These are phyloP conservation scores for Drosophila cyrtoloma DNA, from an alignment of 2,888 invertebrate genomes.

Conservation along the genomic window DNA sequence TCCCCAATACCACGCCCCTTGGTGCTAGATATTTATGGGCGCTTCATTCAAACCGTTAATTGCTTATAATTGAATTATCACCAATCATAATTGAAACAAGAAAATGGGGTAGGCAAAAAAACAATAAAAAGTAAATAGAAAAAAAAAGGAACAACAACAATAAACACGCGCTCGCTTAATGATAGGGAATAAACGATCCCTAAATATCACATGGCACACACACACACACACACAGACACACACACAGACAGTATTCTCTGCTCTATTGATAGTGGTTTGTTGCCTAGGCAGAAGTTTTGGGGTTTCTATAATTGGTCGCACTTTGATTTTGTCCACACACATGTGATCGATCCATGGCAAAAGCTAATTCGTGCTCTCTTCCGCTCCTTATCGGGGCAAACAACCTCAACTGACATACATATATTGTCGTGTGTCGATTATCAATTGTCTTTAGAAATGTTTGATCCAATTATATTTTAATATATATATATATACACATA, in stretches of 20 bases:
- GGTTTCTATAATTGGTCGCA: conserved; percentile 47
- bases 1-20: background rate
- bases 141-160: conserved; percentile 2
- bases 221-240: background rate
- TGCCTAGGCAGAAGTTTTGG: conserved; percentile 39
- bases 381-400: conserved; percentile 8
- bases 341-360: conserved; percentile 20
- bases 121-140: conserved; percentile 7
- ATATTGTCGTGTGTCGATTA: background rate
- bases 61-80: conserved; percentile 76
- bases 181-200: conserved; percentile 28
- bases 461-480: background rate
- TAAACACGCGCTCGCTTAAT: conserved; percentile 64
- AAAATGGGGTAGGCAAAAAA: conserved; percentile 19
- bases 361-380: conserved; percentile 1
- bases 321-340: conserved; percentile 45
- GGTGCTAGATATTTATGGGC: conserved; percentile 40
- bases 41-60: conserved; percentile 66
- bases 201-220: conserved; percentile 28
- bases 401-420: background rate
- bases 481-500: too few relatives aligned
- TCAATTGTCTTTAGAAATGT: background rate
- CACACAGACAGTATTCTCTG: background rate
- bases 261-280: conserved; percentile 13
- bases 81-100: conserved; percentile 64